These are phyloP conservation scores for Aramus guarauna DNA, from an alignment of 2,113 vertebrate genomes.

Conservation along the genomic window DNA sequence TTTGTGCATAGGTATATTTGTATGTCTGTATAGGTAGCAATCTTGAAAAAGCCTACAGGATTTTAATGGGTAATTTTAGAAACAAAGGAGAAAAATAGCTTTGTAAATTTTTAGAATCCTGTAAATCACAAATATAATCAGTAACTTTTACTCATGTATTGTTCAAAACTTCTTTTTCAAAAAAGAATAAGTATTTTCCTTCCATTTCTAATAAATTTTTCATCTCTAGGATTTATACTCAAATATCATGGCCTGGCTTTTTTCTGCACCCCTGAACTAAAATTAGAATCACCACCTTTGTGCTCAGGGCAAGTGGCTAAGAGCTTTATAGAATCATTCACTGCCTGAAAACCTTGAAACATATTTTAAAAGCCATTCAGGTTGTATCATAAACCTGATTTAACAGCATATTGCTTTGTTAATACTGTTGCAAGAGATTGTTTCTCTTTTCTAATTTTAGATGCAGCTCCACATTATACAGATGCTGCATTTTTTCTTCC, in stretches of 20 bases:
- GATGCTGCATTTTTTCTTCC: not conserved
- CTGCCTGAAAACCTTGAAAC: not conserved
- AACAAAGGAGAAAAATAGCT: not conserved
- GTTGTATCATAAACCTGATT: not conserved
- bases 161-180: not conserved
- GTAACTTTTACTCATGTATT: not conserved
- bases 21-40: not conserved
- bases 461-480: not conserved
- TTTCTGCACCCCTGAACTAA: not conserved
- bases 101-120: not conserved
- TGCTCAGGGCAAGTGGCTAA: not conserved
- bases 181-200: not conserved
- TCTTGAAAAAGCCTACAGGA: not conserved
- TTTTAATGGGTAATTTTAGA: not conserved
- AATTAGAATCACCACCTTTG: not conserved
- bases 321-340: not conserved
- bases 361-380: not conserved
- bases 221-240: not conserved
- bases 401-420: not conserved
- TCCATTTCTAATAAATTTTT: not conserved
- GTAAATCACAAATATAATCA: not conserved
- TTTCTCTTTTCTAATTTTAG: slow-evolving; percentile 25
- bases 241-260: not conserved
- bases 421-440: not conserved
- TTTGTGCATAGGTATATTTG: not conserved